Percentiles rank a stretch among this genome's conserved stretches.
Conservation (phyloP, 2,797 vertebrate genomes). For the Menidia menidia region DNA sequence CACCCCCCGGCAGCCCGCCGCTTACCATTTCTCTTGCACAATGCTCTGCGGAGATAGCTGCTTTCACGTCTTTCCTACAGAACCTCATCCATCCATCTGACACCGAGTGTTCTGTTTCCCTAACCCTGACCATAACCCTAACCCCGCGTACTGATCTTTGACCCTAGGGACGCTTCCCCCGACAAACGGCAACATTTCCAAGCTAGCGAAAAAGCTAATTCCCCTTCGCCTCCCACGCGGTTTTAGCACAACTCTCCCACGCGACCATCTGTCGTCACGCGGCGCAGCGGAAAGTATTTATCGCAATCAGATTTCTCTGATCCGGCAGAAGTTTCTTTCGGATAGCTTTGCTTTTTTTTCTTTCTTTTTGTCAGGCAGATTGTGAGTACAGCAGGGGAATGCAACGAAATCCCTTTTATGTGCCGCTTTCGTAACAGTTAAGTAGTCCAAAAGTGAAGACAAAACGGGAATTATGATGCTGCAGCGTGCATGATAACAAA, state of each 20-base stretch:
- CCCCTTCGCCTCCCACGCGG: conserved; percentile 34
- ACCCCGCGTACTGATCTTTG: conserved; percentile 17
- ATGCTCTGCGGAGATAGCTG: conserved; percentile 18
- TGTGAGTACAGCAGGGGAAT: not conserved
- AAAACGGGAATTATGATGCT: conserved; percentile 59
- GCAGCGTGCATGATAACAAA: conserved; percentile 58
- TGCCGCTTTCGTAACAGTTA: conserved; percentile 11
- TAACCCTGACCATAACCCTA: too few relatives aligned
- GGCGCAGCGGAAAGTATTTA: conserved; percentile 38
- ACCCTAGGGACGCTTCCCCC: conserved; percentile 29
- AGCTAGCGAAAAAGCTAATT: conserved; percentile 35
- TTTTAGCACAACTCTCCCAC: conserved; percentile 66
- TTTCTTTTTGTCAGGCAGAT: conserved; percentile 13
- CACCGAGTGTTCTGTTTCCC: conserved; percentile 29
- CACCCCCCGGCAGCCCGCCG: conserved; percentile 43
- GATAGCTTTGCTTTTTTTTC: conserved; percentile 17
- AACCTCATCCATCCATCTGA: conserved; percentile 69
- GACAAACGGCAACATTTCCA: conserved; percentile 51
- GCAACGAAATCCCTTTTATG: conserved; percentile 5
- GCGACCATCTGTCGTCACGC: conserved; percentile 70
- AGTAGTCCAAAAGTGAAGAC: conserved; percentile 25
- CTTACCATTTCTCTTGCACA: conserved; percentile 25
- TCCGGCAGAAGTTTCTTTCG: conserved; percentile 31
- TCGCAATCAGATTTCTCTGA: conserved; percentile 41
- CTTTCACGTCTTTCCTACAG: conserved; percentile 48